Percentiles rank a stretch among this genome's conserved stretches.
Evolutionary conservation across 53 echinoderm and acorn worm species (phyloP).

Genomic region (Paracentrotus lividus): DNA sequence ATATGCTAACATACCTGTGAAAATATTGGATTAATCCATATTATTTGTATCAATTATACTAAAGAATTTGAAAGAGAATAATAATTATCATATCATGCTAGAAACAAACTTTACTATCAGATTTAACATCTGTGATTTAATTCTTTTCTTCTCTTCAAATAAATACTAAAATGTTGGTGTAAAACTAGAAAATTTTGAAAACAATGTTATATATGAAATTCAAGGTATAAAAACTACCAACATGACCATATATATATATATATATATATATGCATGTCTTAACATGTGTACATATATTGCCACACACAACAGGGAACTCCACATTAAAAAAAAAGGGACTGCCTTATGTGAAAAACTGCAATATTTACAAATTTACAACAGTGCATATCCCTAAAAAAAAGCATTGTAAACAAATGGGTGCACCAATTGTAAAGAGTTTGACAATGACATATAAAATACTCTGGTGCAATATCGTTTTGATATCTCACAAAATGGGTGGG

Average conservation of each 20-base stretch:
- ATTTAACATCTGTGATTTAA: not conserved
- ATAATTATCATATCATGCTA: not conserved
- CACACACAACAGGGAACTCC: not conserved
- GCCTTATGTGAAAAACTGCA: not conserved
- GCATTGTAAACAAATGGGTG: not conserved
- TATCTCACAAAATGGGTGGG: not conserved
- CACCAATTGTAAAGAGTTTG: not conserved
- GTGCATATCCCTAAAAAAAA: not conserved
- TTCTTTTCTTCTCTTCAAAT: not conserved
- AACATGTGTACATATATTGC: slow-evolving; percentile 21
- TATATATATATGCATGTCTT: not conserved
- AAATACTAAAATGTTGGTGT: not conserved
- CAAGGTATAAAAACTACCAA: slow-evolving; percentile 39
- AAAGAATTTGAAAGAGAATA: not conserved
- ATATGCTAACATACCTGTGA: not conserved
- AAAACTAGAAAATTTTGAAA: slow-evolving; percentile 11
- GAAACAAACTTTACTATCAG: not conserved
- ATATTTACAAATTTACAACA: slow-evolving; percentile 44
- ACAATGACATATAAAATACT: not conserved
- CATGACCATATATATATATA: slow-evolving; percentile 21
- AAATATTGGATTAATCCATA: not conserved
- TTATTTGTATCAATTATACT: not conserved
- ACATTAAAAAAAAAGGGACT: not conserved
- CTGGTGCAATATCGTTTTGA: not conserved
- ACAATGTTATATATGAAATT: not conserved